Evolutionary conservation across 1,140 invertebrate species (phyloP), one percentile per base, ranked within the genome.

Genomic region (Condylostylus longicornis): DNA sequence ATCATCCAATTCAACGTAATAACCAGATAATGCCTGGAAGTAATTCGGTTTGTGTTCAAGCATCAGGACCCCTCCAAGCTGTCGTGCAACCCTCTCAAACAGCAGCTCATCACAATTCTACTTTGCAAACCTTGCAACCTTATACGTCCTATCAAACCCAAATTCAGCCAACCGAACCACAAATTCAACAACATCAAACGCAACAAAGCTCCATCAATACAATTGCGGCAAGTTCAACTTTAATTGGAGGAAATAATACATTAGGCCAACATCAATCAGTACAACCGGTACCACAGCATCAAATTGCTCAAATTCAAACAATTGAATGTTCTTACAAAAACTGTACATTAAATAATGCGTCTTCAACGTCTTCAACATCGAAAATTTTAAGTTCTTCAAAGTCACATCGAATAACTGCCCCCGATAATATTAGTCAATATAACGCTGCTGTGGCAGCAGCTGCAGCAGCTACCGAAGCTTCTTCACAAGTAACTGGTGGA

Each of bases 261-360:
- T 12, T 13, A 27, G 9, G 18, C 9, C 28, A 33, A 17, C 18
- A 18, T 10, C 13, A 23, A 15, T 20, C 12, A 20, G 25, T 10
- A 6, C 21, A 25, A 19, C 20, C 10, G 17, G 17, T 14, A 20
- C 21, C n/a, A 34, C 17, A 7, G 17, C 25, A 27, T 9, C 32
- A 22, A 38, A 17, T 29, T 18, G 28, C 36, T n/a, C n/a, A n/a
- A n/a, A 23, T 35, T 14, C 34, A 18, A 38, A 27, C 14, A 34
- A 36, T 18, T 30, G 56, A 59, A 34, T 59, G 57, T 27, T 55
- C 45, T 41, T 59, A 59, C 32, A 58, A 59, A 38, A 60, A 60
- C 35, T 60, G 57, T 27, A 28, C 35, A 13, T 13, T 31, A 17
- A 31, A 31, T 17, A n/a, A n/a, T n/a, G n/a, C n/a, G n/a, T n/a